Evolutionary conservation across 2,797 vertebrate species (phyloP).

Genomic region (Hafferia zeledoni): DNA sequence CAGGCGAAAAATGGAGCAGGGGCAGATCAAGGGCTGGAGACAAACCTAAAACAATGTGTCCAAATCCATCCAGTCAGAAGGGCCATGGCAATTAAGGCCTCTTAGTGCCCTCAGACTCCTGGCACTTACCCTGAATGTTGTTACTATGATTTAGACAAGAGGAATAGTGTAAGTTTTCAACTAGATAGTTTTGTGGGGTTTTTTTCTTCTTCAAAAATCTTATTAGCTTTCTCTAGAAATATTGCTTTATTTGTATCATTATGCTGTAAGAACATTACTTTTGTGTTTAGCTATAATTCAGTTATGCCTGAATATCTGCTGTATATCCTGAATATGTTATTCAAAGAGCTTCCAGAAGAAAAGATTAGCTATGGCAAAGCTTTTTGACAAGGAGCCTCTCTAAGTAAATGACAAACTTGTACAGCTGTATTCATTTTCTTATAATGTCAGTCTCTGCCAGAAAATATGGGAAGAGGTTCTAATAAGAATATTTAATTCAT

Average conservation of each 20-base stretch:
- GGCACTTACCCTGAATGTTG: not conserved
- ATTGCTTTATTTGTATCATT: not conserved
- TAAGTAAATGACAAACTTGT: not conserved
- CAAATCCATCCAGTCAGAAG: not conserved
- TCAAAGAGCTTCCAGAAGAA: not conserved
- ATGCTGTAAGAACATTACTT: not conserved
- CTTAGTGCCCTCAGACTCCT: not conserved
- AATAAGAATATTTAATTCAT: constrained; percentile 23
- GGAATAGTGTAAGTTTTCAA: not conserved
- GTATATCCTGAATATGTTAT: not conserved
- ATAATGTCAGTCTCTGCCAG: not conserved
- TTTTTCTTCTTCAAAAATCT: not conserved
- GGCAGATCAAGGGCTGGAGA: not conserved
- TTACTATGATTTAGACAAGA: not conserved
- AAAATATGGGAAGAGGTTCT: not conserved
- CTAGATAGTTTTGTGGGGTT: not conserved
- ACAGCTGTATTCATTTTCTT: not conserved
- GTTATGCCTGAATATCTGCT: not conserved
- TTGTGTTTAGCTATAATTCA: not conserved
- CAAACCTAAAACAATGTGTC: not conserved
- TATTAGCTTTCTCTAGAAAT: not conserved
- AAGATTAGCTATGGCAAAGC: not conserved
- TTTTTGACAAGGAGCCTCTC: not conserved
- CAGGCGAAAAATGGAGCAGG: not conserved
- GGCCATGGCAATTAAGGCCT: not conserved